Base-by-base conservation (phyloP, 2,888 invertebrate species). In the Drosophila infuscata region DNA sequence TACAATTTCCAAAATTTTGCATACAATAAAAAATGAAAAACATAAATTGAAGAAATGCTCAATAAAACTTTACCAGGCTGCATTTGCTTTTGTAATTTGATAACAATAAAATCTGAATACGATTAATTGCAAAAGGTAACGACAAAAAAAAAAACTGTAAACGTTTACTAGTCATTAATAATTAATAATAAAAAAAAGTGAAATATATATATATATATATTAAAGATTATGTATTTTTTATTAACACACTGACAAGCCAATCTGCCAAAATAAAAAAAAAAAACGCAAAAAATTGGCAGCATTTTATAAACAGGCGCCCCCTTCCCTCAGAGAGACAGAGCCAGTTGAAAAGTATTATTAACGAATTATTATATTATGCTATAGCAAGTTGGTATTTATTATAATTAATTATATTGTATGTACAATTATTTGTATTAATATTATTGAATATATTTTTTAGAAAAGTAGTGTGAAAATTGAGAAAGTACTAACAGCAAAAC, bases 321-420 rank as follows among this genome's bases (percentile, higher is more conserved):
- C 61, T 43, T 25, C 48, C 41, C 17, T 36, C 61, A 48, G 35
- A 64, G 53, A 71, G 57, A 52, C 33, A 58, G 41, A 64, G 68
- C 75, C 80, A 89, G 88, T 84, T 88, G 70, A 84, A 80, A 81
- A 89, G 89, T 89, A 85, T 85, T 85, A 85, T 85, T 84, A 85
- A 88, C 81, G 76, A 86, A 69, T 84, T 79, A 64, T 74, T 74
- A 70, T 74, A 86, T 89, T 79, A 87, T 85, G 83, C 88, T 79
- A 87, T 83, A 87, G 81, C 77, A 88, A 90, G 87, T 87, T 90
- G 90, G 86, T 87, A 90, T 88, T 90, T 87, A 90, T 90, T 86
- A 87, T 81, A 75, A 81, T 88, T 79, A 89, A 81, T 70, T 76
- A 73, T 76, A 82, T 82, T 83, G 72, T 87, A 88, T 89, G 89